Conservation (phyloP, 2,113 vertebrate species). For the Mandrillus leucophaeus region DNA sequence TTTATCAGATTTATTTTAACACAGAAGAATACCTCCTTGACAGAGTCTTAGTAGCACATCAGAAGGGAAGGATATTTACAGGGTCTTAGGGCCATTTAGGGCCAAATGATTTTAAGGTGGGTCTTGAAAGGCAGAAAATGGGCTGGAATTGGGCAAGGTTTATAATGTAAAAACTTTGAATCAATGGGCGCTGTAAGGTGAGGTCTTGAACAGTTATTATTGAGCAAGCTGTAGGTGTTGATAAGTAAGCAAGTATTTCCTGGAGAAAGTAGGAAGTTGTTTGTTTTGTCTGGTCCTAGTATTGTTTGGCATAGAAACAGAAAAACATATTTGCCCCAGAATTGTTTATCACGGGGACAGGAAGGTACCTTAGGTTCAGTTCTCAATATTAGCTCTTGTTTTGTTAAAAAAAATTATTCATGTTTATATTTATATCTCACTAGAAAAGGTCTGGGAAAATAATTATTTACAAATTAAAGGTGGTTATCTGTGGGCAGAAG, state of each 20-base stretch:
- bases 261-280: neutral
- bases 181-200: neutral
- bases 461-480: neutral
- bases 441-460: neutral
- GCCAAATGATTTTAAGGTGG: neutral
- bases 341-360: neutral
- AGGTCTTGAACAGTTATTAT: neutral
- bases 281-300: neutral
- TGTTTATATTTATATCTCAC: neutral
- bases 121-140: neutral
- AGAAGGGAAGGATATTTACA: neutral
- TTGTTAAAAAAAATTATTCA: neutral
- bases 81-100: neutral
- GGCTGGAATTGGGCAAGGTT: neutral
- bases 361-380: neutral
- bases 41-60: neutral
- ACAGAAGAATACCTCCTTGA: neutral
- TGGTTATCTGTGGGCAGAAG: neutral
- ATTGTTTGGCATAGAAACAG: neutral
- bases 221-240: neutral
- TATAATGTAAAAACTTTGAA: neutral
- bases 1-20: neutral
- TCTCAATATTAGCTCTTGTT: neutral
- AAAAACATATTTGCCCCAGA: neutral
- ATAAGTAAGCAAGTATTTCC: conserved; percentile 13